phyloP scores from a whole-genome alignment of 1,140 invertebrate genomes.

The Triops longicaudatus region DNA sequence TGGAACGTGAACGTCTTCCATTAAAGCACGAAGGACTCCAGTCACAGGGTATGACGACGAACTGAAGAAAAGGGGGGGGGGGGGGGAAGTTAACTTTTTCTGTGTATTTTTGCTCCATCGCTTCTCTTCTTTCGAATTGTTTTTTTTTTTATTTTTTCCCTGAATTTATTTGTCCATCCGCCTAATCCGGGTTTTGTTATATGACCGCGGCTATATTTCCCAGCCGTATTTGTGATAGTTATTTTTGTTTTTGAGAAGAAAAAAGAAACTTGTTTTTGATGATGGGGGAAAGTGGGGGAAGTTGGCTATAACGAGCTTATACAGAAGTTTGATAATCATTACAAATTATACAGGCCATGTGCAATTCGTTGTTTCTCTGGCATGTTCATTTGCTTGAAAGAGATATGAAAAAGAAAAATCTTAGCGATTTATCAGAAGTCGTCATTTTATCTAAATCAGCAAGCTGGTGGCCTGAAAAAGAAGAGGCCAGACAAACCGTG shows the following conservation, averaged over 20 bases:
- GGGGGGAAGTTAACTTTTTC: neutral
- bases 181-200: conserved; percentile 13
- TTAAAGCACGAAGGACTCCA: conserved; percentile 5
- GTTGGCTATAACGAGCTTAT: conserved; percentile 15
- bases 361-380: neutral
- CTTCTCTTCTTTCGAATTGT: neutral
- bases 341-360: conserved; percentile 15
- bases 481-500: no score
- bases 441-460: neutral
- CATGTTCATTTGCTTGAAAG: neutral
- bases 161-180: conserved; percentile 8
- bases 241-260: conserved; percentile 1
- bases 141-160: neutral
- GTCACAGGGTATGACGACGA: conserved; percentile 9
- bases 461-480: neutral
- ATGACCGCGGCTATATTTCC: conserved; percentile 11
- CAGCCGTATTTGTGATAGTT: conserved; percentile 15
- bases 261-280: conserved; percentile 9
- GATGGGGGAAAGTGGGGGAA: neutral
- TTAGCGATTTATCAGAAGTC: neutral
- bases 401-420: neutral
- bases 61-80: neutral
- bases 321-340: conserved; percentile 12
- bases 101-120: neutral
- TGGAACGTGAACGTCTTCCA: conserved; percentile 3